Evolutionary conservation across 2,113 vertebrate species (phyloP).

Genomic region (Puffinus mauretanicus): DNA sequence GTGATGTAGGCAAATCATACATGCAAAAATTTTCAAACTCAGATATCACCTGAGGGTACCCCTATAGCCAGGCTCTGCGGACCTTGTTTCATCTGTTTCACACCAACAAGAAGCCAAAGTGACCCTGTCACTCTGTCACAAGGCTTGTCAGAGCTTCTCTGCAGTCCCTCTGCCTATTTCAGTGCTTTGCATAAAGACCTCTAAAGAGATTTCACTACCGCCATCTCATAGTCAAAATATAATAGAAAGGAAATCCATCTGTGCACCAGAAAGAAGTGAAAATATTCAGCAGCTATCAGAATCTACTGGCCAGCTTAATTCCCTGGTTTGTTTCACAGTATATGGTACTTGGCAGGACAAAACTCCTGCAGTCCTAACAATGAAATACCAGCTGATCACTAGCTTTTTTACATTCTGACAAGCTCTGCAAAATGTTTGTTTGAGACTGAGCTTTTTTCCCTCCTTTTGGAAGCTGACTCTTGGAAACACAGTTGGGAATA

Average conservation of each 20-base stretch:
- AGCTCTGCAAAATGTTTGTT: not conserved
- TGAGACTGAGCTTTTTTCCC: not conserved
- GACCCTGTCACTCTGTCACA: not conserved
- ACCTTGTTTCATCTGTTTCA: not conserved
- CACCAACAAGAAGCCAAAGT: not conserved
- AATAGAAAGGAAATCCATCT: not conserved
- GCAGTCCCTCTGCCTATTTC: not conserved
- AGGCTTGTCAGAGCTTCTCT: not conserved
- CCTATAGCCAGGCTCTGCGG: not conserved
- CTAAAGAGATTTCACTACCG: not conserved
- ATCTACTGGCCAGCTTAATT: not conserved
- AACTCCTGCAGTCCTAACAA: not conserved
- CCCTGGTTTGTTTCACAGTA: not conserved
- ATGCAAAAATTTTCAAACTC: not conserved
- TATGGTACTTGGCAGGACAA: not conserved
- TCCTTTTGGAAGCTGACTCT: not conserved
- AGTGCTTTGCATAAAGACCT: not conserved
- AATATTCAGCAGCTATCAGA: not conserved
- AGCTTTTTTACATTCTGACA: not conserved
- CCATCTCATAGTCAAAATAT: not conserved
- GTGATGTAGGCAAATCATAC: not conserved
- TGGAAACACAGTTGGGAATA: not conserved
- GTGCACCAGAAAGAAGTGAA: not conserved
- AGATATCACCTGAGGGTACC: not conserved
- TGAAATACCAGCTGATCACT: not conserved